These are phyloP conservation scores for Halisarca cf. caerulea DNA, from an alignment of 37 sponge, comb jelly and placozoan genomes.

Conservation along the genomic window DNA sequence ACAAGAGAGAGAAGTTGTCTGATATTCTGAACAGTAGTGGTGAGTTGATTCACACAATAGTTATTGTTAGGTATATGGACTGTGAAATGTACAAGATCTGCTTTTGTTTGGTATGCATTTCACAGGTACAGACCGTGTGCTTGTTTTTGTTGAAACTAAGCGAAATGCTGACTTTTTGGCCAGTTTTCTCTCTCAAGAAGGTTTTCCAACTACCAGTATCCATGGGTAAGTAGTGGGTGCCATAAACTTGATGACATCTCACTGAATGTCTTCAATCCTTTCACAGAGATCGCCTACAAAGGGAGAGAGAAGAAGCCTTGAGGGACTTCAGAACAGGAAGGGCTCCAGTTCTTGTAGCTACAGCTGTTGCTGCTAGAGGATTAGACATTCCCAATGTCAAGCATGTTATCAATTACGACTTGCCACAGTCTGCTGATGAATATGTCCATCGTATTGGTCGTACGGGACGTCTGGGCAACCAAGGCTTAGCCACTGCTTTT, in stretches of 20 bases:
- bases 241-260: background rate
- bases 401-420: slow-evolving; percentile 94
- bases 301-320: slow-evolving; percentile 93
- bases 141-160: slow-evolving; percentile 97
- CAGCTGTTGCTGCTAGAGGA: slow-evolving; percentile 94
- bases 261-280: no score
- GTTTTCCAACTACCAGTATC: slow-evolving; percentile 91
- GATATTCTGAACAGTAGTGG: slow-evolving; percentile 75
- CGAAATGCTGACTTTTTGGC: slow-evolving; percentile 92
- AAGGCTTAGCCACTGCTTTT: slow-evolving; percentile 91
- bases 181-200: slow-evolving; percentile 82
- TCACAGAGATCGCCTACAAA: slow-evolving; percentile 81
- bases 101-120: no score
- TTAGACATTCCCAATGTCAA: slow-evolving; percentile 93
- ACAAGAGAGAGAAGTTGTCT: slow-evolving; percentile 78
- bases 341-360: slow-evolving; percentile 87
- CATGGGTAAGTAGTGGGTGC: slow-evolving; percentile 70
- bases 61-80: no score
- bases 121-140: slow-evolving; percentile 60
- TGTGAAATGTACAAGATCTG: no score
- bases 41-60: no score
- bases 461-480: slow-evolving; percentile 92
- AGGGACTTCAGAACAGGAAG: slow-evolving; percentile 84
- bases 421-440: slow-evolving; percentile 86
- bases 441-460: slow-evolving; percentile 97